Evolutionary conservation across 2,113 vertebrate genomes (phyloP).

Genomic region (Syngnathus typhle): DNA sequence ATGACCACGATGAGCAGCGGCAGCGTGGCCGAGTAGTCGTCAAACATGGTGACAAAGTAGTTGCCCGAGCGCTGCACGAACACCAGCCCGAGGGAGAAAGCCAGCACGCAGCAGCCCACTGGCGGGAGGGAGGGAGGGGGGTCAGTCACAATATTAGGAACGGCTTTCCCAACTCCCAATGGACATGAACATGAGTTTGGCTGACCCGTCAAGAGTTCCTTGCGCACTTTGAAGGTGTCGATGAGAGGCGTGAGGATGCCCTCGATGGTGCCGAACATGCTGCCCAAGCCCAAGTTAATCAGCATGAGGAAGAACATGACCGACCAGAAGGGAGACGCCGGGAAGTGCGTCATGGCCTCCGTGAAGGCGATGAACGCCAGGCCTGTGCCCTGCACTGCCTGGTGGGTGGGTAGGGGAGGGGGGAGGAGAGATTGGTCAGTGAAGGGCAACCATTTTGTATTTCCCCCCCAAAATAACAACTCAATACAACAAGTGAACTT

Average conservation of each 20-base stretch:
- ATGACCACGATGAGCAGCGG: conserved; percentile 90
- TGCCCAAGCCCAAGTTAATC: conserved; percentile 91
- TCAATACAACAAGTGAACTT: not conserved
- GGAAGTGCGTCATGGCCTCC: conserved; percentile 97
- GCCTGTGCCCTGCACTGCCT: conserved; percentile 94
- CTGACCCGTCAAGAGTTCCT: conserved; percentile 86
- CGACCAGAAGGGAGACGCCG: conserved; percentile 96
- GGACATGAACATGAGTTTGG: not conserved
- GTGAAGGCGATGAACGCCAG: conserved; percentile 98
- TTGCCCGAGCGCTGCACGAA: conserved; percentile 97
- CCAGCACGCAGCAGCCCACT: conserved; percentile 86
- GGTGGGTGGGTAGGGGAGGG: conserved; percentile 19
- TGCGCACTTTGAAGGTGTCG: conserved; percentile 92
- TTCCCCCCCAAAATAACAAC: not conserved
- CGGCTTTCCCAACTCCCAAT: not conserved
- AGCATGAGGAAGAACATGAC: conserved; percentile 99
- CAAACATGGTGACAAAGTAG: conserved; percentile 97
- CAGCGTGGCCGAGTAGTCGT: conserved; percentile 94
- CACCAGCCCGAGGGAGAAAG: conserved; percentile 87
- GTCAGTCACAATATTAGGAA: not conserved
- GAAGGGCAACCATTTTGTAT: not conserved
- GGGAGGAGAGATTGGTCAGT: not conserved
- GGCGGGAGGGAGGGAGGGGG: not conserved
- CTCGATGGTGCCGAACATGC: conserved; percentile 98
- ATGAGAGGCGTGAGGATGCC: conserved; percentile 91